Base-by-base conservation (phyloP, 53 echinoderm and acorn worm species). In the Actinopyga echinites region DNA sequence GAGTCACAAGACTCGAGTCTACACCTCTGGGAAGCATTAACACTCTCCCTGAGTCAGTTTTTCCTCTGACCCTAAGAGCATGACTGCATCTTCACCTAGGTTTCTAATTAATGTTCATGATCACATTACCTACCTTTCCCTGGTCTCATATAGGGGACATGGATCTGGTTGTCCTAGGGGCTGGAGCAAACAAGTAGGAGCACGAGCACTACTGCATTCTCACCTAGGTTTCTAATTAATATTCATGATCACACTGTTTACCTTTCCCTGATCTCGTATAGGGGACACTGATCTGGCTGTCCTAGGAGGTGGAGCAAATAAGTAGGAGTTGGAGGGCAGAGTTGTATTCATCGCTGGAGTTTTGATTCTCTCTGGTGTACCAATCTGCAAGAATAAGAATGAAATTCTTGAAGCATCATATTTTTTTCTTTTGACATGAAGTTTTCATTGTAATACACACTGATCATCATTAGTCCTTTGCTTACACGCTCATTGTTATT, bases 311-410 rank as follows among this genome's bases (percentile, higher is more conserved):
- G 91, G 82, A 49, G 89, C 89, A 89, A 83, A 91, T 13, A 94
- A 83, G 83, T 87, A 94, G 85, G 95, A 91, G 85, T 94, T 82
- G 55, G 86, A 89, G 17, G 89, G 89, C 79, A 86, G 61, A 31
- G 91, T 80, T 60, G 93, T 80, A 56, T 89, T 95, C 89, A 96
- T 92, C 24, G 92, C 85, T 26, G 96, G 96, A 13, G 96, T 96
- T 79, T 96, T 91, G 64, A 96, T 65, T 62, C 93, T 92, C 57
- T 91, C 85, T 36, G 96, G 96, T 13, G 96, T 96, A 30, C 80
- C 85, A 44, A 96, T 88, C 96, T 96, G 65, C 15, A 66, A 68
- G 19, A 25, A 83, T 54, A 19, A 63, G 10, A 8, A 17, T 49
- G 17, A 23, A 30, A 13, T 24, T 34, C 2, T 37, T 55, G 54